Percentiles rank a stretch among this genome's conserved stretches.
Evolutionary conservation across 2,888 invertebrate species (phyloP).

Genomic region (Sericinus montela): DNA sequence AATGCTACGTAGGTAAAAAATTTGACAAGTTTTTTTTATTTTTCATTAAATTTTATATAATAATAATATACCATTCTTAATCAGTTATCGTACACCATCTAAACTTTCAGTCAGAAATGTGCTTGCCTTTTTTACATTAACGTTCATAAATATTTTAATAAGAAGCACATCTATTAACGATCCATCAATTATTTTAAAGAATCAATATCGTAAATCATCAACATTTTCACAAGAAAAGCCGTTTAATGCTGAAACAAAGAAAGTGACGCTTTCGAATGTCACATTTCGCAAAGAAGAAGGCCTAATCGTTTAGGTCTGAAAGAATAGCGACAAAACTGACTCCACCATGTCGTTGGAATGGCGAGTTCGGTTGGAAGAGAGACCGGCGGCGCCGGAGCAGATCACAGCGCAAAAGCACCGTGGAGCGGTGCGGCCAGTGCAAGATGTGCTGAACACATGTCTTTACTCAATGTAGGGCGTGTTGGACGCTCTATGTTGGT

Average conservation of each 20-base stretch:
- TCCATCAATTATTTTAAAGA: slow-evolving; percentile 1
- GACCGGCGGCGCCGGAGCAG: slow-evolving; percentile 28
- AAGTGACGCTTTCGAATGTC: slow-evolving; percentile 28
- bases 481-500: slow-evolving; percentile 50
- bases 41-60: not conserved
- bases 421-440: slow-evolving; percentile 25
- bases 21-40: not conserved
- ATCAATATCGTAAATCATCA: slow-evolving; percentile 1
- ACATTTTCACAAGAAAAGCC: slow-evolving; percentile 11
- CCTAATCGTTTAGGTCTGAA: slow-evolving; percentile 10
- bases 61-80: slow-evolving; percentile 1
- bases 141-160: slow-evolving; percentile 12
- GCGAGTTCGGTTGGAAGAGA: slow-evolving; percentile 18
- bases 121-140: slow-evolving; percentile 28
- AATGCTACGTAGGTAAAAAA: slow-evolving; percentile 8
- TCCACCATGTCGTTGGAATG: not conserved
- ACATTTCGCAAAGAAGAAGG: slow-evolving; percentile 1
- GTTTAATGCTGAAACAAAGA: slow-evolving; percentile 25
- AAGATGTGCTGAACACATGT: slow-evolving; percentile 20
- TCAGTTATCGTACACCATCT: slow-evolving; percentile 28
- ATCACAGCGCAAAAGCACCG: slow-evolving; percentile 27
- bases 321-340: slow-evolving; percentile 8
- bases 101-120: slow-evolving; percentile 42
- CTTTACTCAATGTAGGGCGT: slow-evolving; percentile 40
- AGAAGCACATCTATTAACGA: slow-evolving; percentile 16